Conservation (phyloP, 2,797 vertebrate species). For the Geotrypetes seraphini region DNA sequence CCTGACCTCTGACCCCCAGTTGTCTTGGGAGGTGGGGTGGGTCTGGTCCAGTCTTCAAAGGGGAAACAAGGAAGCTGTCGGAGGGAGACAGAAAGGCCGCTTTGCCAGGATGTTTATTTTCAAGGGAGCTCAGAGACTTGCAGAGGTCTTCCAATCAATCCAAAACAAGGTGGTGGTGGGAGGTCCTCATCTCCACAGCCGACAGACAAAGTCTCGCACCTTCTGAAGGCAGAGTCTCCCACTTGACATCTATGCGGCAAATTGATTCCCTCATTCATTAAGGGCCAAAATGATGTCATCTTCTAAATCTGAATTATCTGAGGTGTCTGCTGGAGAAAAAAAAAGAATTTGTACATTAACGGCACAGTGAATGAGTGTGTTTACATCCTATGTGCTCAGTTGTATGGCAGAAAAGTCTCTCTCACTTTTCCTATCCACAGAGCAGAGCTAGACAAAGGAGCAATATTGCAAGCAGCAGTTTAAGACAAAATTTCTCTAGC, state of each 20-base stretch:
- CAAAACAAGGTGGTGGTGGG: neutral
- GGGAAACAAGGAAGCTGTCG: neutral
- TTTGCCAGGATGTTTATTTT: neutral
- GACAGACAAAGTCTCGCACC: constrained; percentile 41
- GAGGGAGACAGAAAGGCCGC: neutral
- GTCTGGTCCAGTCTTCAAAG: too few relatives aligned
- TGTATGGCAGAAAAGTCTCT: too few relatives aligned
- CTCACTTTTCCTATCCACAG: too few relatives aligned
- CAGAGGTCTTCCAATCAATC: neutral
- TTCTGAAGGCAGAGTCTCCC: constrained; percentile 20
- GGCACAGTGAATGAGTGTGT: too few relatives aligned
- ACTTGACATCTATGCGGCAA: constrained; percentile 14
- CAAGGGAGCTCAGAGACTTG: neutral
- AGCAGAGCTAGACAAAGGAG: too few relatives aligned
- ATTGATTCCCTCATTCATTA: constrained; percentile 52
- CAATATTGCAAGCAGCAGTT: too few relatives aligned
- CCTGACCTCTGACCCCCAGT: too few relatives aligned
- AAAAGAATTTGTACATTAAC: constrained; percentile 26
- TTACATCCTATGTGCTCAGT: too few relatives aligned
- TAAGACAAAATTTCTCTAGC: too few relatives aligned
- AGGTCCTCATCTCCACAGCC: too few relatives aligned
- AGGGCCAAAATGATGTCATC: constrained; percentile 95
- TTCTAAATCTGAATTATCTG: constrained; percentile 92
- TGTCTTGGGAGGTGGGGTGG: neutral
- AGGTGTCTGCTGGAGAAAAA: constrained; percentile 76